Percentiles rank a stretch among this genome's conserved stretches.
These are phyloP conservation scores for Abscondita cerata DNA, from an alignment of 2,888 invertebrate species.

Conservation along the genomic window DNA sequence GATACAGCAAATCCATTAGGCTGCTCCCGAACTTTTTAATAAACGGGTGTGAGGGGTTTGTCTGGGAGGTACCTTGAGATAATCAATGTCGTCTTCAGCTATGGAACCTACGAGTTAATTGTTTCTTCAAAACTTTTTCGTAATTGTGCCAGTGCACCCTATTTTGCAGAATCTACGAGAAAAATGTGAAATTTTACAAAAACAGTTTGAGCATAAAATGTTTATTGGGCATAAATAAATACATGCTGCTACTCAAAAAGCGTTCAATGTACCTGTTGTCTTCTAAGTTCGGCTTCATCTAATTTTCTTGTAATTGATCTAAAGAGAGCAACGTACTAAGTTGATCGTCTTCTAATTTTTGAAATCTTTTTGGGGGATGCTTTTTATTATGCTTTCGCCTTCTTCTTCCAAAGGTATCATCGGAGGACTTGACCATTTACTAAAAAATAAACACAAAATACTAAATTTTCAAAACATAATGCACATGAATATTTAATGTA, in stretches of 20 bases:
- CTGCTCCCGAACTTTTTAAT: conserved; percentile 13
- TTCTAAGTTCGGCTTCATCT: conserved; percentile 74
- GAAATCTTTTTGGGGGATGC: conserved; percentile 73
- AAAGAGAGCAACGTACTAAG: conserved; percentile 63
- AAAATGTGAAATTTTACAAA: not conserved
- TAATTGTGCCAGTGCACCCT: conserved; percentile 48
- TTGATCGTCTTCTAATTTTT: conserved; percentile 70
- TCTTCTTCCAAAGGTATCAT: conserved; percentile 54
- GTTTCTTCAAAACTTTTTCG: conserved; percentile 46
- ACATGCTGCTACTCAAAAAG: too few relatives aligned
- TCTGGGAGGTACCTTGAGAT: conserved; percentile 46
- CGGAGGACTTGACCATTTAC: conserved; percentile 55
- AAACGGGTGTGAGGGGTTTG: conserved; percentile 27
- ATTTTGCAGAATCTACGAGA: conserved; percentile 50
- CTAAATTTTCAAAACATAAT: too few relatives aligned
- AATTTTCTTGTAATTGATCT: conserved; percentile 74
- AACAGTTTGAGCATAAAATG: not conserved
- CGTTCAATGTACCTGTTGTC: conserved; percentile 61
- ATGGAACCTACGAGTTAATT: conserved; percentile 42
- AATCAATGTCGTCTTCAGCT: conserved; percentile 39
- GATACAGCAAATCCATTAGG: conserved; percentile 8
- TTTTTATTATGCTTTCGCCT: conserved; percentile 61
- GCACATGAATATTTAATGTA: too few relatives aligned
- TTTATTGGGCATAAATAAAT: conserved; percentile 11
- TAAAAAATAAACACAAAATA: too few relatives aligned